Percentiles rank a stretch among this genome's conserved stretches.
Evolutionary conservation across 2,113 vertebrate genomes (phyloP).

Genomic region (Naja naja): DNA sequence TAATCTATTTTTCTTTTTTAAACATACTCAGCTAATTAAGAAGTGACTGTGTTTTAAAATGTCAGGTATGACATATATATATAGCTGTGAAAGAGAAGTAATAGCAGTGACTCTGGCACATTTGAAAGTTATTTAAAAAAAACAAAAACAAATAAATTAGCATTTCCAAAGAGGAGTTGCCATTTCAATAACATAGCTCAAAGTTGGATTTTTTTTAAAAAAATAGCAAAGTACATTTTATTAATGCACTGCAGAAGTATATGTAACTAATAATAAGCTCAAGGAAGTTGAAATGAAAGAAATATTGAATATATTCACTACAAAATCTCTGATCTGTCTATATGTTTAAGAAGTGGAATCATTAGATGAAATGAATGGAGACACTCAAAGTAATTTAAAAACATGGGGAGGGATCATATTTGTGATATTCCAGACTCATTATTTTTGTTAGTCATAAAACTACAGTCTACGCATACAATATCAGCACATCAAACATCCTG

Average conservation of each 20-base stretch:
- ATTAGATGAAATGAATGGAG: not conserved
- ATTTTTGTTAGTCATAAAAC: not conserved
- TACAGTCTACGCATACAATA: not conserved
- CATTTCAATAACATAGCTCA: constrained; percentile 5
- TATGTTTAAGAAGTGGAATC: not conserved
- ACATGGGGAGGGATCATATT: not conserved
- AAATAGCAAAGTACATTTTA: not conserved
- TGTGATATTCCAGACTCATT: not conserved
- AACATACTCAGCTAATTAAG: constrained; percentile 71
- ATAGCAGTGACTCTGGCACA: constrained; percentile 54
- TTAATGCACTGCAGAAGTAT: not conserved
- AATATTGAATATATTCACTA: not conserved
- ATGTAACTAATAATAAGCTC: not conserved
- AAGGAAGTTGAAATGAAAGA: not conserved
- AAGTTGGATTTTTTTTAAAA: not conserved
- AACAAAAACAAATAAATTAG: constrained; percentile 2
- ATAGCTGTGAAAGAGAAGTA: constrained; percentile 67
- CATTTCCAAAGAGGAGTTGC: constrained; percentile 28
- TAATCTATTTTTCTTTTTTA: constrained; percentile 69
- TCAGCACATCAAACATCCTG: too few relatives aligned
- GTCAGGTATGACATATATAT: constrained; percentile 70
- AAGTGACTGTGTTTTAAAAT: constrained; percentile 78
- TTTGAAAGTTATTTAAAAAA: constrained; percentile 54
- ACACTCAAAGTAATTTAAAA: not conserved
- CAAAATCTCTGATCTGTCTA: not conserved